These are phyloP conservation scores for Drosophila kanekoi DNA, from an alignment of 2,888 invertebrate species.

Conservation along the genomic window DNA sequence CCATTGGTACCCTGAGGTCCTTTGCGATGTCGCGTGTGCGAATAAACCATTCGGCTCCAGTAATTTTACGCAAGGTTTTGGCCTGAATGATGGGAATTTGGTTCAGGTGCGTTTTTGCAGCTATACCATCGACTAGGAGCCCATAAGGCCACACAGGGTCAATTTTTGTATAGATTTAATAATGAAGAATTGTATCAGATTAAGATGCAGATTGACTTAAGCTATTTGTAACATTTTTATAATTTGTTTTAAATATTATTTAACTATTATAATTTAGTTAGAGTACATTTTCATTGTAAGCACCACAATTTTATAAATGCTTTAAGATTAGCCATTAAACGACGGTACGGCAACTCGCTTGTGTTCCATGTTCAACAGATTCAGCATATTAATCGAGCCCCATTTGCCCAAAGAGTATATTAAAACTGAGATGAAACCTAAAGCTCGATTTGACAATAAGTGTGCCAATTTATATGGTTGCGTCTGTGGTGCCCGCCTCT, in stretches of 20 bases:
- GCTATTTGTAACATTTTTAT: not conserved
- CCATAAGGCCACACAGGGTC: too few relatives aligned
- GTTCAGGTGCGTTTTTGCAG: too few relatives aligned
- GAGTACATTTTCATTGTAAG: not conserved
- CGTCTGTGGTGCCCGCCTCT: slow-evolving; percentile 33
- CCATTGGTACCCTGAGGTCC: too few relatives aligned
- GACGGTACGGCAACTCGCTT: slow-evolving; percentile 7
- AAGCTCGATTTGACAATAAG: slow-evolving; percentile 51
- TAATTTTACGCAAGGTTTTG: too few relatives aligned
- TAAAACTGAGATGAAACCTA: slow-evolving; percentile 12
- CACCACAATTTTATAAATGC: slow-evolving; percentile 1
- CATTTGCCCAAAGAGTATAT: slow-evolving; percentile 30
- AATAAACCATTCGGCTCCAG: too few relatives aligned
- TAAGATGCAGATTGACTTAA: not conserved
- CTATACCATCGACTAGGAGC: too few relatives aligned
- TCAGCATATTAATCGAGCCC: slow-evolving; percentile 48
- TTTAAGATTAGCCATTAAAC: slow-evolving; percentile 40
- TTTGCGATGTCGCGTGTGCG: too few relatives aligned
- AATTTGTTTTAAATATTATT: not conserved
- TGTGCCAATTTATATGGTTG: slow-evolving; percentile 60
- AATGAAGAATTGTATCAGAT: too few relatives aligned
- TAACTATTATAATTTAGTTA: not conserved
- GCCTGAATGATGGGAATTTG: too few relatives aligned
- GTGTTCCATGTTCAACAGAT: slow-evolving; percentile 49
- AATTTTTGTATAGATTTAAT: too few relatives aligned